Evolutionary conservation across 2,113 vertebrate species (phyloP).

Genomic region (Passer montanus): DNA sequence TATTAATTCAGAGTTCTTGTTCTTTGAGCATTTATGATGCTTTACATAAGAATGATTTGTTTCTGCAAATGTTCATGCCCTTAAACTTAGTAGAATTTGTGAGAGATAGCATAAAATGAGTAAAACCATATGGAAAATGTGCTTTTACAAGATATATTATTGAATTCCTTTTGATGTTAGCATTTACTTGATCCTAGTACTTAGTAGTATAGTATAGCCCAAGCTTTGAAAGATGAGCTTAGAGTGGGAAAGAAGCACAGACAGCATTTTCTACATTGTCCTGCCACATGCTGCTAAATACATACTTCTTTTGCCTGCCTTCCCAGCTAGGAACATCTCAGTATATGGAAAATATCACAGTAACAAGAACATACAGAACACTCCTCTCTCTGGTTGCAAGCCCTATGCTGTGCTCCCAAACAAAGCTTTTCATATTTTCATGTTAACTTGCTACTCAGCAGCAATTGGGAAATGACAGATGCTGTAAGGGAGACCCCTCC

Average conservation of each 20-base stretch:
- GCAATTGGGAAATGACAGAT: neutral
- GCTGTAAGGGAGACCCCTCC: neutral
- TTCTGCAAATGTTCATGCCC: neutral
- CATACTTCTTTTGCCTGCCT: neutral
- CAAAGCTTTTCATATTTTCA: neutral
- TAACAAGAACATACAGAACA: neutral
- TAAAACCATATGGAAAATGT: neutral
- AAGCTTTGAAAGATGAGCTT: neutral
- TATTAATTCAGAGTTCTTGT: neutral
- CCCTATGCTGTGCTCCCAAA: neutral
- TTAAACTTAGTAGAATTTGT: neutral
- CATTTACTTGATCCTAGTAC: neutral
- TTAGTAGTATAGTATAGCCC: neutral
- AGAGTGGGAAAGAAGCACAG: neutral
- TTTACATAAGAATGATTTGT: neutral
- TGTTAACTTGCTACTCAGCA: neutral
- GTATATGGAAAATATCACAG: neutral
- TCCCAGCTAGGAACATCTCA: neutral
- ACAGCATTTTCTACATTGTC: neutral
- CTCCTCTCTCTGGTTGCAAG: neutral
- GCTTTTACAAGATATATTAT: neutral
- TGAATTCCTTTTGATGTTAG: neutral
- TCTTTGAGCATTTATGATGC: neutral
- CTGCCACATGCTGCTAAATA: neutral
- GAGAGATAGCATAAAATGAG: neutral